Evolutionary conservation across 2,888 invertebrate species (phyloP), one percentile per base, ranked within the genome.

Genomic region (Eupithecia insigniata): DNA sequence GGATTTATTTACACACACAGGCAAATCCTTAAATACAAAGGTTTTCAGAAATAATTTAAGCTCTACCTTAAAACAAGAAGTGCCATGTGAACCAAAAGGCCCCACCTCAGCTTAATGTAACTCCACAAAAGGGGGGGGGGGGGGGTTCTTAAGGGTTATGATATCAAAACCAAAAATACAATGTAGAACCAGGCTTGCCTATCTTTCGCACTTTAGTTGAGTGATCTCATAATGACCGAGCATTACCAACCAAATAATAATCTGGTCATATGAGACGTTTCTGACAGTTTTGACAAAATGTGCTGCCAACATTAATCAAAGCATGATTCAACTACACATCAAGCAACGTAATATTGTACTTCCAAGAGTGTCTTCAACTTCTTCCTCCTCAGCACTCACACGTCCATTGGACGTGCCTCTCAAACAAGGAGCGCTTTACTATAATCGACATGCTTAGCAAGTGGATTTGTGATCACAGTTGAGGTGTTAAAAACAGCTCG

Each of bases 221-320:
- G 26, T 55, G 55, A 55, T 55, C 12, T 55, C 55, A 55, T 14
- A 5, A 55, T 14, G 22, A 55, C 55, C 55, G 3, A 55, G 22
- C 55, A 2, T 30, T 30, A 60, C 18, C 30, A 30, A 18, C 16
- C 28, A 58, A 28, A 7, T 30, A 60, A 60, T 60, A 18, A 30
- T 60, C 60, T 30, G 18, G 30, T 30, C 7, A 18, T 28, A 58
- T 28, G 58, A 58, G 58, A 58, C 60, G 18, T 30, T 60, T 30
- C 18, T 60, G 60, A 30, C 60, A 60, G 60, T 18, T 60, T 60
- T 30, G 18, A 30, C 30, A 43, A 72, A 69, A 67, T 46, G 60
- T 65, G 65, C 22, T 67, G 67, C 65, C 70, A 68, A 60, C 43
- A 30, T 30, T 16, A 18, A 28, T 58, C 26, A 28, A 58, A 58